Percentiles rank a stretch among this genome's conserved stretches.
phyloP scores from a whole-genome alignment of 2,888 invertebrate genomes.

The Dryadula phaetusa region DNA sequence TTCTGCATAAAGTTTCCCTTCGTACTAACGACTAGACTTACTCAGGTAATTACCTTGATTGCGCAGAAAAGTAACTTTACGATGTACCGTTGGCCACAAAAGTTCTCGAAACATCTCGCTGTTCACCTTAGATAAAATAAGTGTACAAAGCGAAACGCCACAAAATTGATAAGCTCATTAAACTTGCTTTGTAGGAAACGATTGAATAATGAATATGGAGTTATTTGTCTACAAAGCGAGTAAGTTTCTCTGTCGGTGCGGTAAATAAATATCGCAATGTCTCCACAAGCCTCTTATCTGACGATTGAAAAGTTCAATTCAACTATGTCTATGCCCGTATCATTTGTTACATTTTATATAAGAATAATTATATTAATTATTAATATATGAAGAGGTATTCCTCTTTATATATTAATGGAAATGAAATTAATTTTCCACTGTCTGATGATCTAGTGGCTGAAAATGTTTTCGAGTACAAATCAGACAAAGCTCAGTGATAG shows the following conservation, averaged over 20 bases:
- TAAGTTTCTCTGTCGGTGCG: conserved; percentile 53
- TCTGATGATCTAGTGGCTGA: too few species aligned
- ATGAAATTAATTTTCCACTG: too few species aligned
- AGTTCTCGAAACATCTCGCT: conserved; percentile 31
- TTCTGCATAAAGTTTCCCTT: conserved; percentile 44
- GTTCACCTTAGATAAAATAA: conserved; percentile 27
- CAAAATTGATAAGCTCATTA: conserved; percentile 43
- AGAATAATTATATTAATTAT: too few species aligned
- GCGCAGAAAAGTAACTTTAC: conserved; percentile 41
- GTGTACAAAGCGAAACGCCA: conserved; percentile 31
- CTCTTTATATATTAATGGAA: too few species aligned
- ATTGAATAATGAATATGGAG: conserved; percentile 72
- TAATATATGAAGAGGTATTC: too few species aligned
- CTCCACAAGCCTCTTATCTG: conserved; percentile 77
- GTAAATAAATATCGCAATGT: conserved; percentile 74
- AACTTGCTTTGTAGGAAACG: conserved; percentile 51
- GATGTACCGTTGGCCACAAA: conserved; percentile 35
- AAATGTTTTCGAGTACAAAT: too few species aligned
- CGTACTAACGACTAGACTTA: conserved; percentile 44
- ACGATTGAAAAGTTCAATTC: conserved; percentile 73
- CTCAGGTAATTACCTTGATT: conserved; percentile 47
- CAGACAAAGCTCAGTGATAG: too few species aligned
- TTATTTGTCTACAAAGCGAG: conserved; percentile 63
- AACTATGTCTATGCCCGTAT: conserved; percentile 56
- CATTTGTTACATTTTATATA: conserved; percentile 20